Conservation (phyloP, 2,797 vertebrate genomes). For the Tachyglossus aculeatus region DNA sequence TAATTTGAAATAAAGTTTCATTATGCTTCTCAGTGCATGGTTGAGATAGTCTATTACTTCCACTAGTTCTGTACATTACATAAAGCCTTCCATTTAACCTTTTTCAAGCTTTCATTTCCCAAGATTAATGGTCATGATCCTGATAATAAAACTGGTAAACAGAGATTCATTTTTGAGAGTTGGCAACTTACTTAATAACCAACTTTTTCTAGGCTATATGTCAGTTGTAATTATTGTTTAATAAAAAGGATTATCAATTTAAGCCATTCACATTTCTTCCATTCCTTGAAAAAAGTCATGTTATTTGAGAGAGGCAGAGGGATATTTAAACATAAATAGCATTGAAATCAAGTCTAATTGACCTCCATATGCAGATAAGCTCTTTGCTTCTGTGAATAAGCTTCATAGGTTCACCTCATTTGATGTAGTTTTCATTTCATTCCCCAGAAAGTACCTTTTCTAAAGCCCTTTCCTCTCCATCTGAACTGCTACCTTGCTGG, state of each 20-base stretch:
- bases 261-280: rapidly evolving
- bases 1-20: slow-evolving; percentile 46
- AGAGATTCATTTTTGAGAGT: not conserved
- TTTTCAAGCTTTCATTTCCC: not conserved
- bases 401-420: slow-evolving; percentile 13
- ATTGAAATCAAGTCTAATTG: slow-evolving; percentile 47
- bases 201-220: slow-evolving; percentile 6
- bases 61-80: not conserved
- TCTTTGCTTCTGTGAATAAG: slow-evolving; percentile 43
- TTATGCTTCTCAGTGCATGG: slow-evolving; percentile 19
- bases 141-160: slow-evolving; percentile 11
- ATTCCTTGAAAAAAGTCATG: not conserved
- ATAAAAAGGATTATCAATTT: slow-evolving; percentile 19
- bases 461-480: not conserved
- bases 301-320: not conserved
- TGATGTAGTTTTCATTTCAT: slow-evolving; percentile 21
- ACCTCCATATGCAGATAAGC: slow-evolving; percentile 43
- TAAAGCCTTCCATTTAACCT: not conserved
- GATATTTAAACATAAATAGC: slow-evolving; percentile 11
- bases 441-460: slow-evolving; percentile 26
- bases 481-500: no score
- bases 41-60: slow-evolving; percentile 39
- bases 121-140: slow-evolving; percentile 2
- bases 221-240: slow-evolving; percentile 29
- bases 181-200: slow-evolving; percentile 11